phyloP scores from a whole-genome alignment of 2,888 invertebrate genomes.

The Cephus runcator region DNA sequence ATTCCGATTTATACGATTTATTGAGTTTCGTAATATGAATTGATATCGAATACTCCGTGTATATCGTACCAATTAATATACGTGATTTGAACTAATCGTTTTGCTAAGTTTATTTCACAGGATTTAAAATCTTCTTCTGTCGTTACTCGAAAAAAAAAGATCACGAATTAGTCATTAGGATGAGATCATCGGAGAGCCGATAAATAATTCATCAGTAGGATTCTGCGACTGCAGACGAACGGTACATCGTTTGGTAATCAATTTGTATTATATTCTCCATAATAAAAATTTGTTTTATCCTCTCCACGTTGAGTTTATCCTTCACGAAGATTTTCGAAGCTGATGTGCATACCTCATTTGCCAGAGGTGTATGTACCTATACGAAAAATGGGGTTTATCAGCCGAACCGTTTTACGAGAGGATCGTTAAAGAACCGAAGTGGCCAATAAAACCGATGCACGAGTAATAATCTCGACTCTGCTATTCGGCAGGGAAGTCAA shows the following conservation, averaged over 20 bases:
- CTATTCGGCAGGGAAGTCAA: background rate
- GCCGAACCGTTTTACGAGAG: constrained; percentile 24
- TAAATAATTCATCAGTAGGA: constrained; percentile 8
- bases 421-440: constrained; percentile 16
- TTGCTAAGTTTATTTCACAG: background rate
- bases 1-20: background rate
- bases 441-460: background rate
- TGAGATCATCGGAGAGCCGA: constrained; percentile 1
- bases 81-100: background rate
- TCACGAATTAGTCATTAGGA: background rate
- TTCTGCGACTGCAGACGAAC: background rate
- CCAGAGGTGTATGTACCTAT: background rate
- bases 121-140: background rate
- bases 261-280: background rate
- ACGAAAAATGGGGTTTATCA: constrained; percentile 20
- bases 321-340: background rate
- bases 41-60: background rate
- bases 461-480: background rate
- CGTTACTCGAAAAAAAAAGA: background rate
- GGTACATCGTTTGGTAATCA: background rate
- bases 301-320: background rate
- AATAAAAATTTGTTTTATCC: background rate
- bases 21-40: background rate
- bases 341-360: background rate
- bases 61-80: background rate